Evolutionary conservation across 2,888 invertebrate genomes (phyloP), one percentile per base, ranked within the genome.

Genomic region (Melitaea athalia): DNA sequence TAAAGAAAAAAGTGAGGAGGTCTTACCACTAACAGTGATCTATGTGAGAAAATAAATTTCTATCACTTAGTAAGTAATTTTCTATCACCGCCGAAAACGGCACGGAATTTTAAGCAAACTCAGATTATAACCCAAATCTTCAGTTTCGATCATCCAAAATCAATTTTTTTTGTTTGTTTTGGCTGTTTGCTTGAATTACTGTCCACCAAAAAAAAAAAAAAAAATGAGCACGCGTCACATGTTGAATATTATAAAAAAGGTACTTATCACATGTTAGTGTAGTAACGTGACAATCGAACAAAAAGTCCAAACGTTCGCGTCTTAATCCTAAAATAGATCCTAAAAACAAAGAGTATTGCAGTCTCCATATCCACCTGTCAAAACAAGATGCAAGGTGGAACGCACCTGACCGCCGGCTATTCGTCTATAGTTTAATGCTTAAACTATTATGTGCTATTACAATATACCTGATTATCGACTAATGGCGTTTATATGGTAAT

Each of bases 381-480:
- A 85, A 88, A 89, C 89, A 86, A 85, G 88, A 84, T 78, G 75
- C 72, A 91, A 90, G 91, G 90, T 91, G 91, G 77, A 70, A 64
- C 38, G 69, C 75, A 90, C 88, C 90, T 91, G 89, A 88, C 82
- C 73, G 53, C 17, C 63, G 60, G 68, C 64, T 57, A 65, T 64
- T 60, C 64, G 50, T 69, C 64, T 64, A 62, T 61, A 61, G 49
- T 57, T 57, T 61, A 53, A 59, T 68, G 64, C 62, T 62, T 45
- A 65, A 62, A 55, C 57, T 52, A 59, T 69, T 59, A 50, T 61
- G 17, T 33, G 38, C 33, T 49, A 12, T 24, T 45, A 53, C 61
- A 38, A 33, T 61, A 61, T 61, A 61, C 38, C 31, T 53, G 45
- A 45, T 62, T 52, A 67, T 67, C 67, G 14, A 47, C 59, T 59